Percentiles rank a stretch among this genome's conserved stretches.
Conservation (phyloP, 2,888 invertebrate species). For the Drosophila rubida region DNA sequence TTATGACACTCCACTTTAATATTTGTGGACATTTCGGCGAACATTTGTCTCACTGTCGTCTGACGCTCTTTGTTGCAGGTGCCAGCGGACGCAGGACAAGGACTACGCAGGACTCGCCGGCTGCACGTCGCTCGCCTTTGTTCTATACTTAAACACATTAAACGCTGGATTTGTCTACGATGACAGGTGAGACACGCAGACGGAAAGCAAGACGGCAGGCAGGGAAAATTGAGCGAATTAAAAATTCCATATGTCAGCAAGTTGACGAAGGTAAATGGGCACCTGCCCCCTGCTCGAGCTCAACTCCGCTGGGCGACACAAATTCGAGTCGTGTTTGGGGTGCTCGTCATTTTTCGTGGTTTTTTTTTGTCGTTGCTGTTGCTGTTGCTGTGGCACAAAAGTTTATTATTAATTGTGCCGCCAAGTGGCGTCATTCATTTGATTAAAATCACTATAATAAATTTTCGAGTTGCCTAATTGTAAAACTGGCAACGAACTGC, state of each 20-base stretch:
- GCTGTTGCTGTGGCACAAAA: constrained; percentile 30
- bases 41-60: constrained; percentile 46
- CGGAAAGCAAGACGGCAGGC: background rate
- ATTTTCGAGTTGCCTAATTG: constrained; percentile 70
- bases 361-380: no score
- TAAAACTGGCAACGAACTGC: constrained; percentile 70
- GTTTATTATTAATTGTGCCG: constrained; percentile 76
- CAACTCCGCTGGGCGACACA: background rate
- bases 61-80: constrained; percentile 5
- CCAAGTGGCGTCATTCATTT: constrained; percentile 75
- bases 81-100: constrained; percentile 86
- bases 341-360: background rate
- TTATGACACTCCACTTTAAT: constrained; percentile 78
- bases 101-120: constrained; percentile 89
- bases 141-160: constrained; percentile 95
- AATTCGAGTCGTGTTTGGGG: background rate
- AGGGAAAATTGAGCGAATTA: constrained; percentile 68
- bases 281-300: no score
- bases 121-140: constrained; percentile 91
- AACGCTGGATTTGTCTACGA: constrained; percentile 97
- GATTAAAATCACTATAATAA: constrained; percentile 76
- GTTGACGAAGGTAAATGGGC: constrained; percentile 75
- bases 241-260: constrained; percentile 79
- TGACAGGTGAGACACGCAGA: constrained; percentile 91
- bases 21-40: constrained; percentile 64